A percentile compares a stretch with the other conserved stretches of the same genome.
Evolutionary conservation across 2,888 invertebrate species (phyloP).

Genomic region (Phoenoteleia sp.): DNA sequence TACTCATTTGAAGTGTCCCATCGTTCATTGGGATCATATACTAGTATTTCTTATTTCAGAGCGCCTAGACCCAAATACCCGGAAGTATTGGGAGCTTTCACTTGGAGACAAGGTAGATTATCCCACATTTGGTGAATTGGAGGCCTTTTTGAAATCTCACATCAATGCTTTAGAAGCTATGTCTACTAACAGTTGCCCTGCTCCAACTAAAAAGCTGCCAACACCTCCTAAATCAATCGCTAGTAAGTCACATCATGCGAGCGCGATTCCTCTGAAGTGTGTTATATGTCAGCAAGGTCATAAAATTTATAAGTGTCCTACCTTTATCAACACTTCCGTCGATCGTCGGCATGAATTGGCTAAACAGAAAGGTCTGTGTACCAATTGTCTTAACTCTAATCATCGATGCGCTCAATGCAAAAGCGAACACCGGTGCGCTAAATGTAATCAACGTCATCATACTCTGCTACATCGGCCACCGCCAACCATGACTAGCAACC

Average conservation of each 20-base stretch:
- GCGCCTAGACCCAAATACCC: neutral
- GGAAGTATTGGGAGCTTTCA: neutral
- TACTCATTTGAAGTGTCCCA: neutral
- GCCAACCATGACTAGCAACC: too few relatives aligned
- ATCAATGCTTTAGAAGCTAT: neutral
- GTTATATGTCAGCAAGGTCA: too few relatives aligned
- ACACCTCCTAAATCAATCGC: too few relatives aligned
- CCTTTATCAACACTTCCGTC: too few relatives aligned
- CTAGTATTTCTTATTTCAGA: neutral
- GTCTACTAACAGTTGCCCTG: too few relatives aligned
- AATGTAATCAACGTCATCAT: neutral
- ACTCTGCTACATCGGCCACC: neutral
- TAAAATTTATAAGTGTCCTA: too few relatives aligned
- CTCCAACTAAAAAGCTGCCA: too few relatives aligned
- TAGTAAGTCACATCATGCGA: too few relatives aligned
- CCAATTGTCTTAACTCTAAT: neutral
- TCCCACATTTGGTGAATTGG: neutral
- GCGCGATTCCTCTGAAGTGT: too few relatives aligned
- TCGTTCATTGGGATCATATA: conserved; percentile 13
- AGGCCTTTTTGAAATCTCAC: neutral
- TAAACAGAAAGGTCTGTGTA: neutral
- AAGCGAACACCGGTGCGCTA: neutral
- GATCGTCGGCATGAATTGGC: neutral
- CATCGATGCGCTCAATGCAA: neutral
- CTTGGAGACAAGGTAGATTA: neutral